Base-by-base conservation (phyloP, 2,797 vertebrate species). In the Cephalopachus bancanus region DNA sequence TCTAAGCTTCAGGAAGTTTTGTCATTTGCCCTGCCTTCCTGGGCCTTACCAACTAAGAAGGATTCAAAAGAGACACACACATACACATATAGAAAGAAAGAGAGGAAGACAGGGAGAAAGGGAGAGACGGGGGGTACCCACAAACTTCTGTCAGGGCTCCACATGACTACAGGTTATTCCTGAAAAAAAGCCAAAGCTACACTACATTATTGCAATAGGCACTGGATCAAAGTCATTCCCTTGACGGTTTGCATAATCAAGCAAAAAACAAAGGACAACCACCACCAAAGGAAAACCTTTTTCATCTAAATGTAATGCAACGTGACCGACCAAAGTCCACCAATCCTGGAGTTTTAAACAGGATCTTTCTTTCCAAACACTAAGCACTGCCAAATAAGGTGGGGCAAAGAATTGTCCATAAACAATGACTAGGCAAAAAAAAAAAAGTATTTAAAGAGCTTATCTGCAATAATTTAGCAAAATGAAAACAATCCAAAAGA, bases 381-480 rank as follows among this genome's bases (percentile, higher is more conserved):
- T 71, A 30, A 62, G 15, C 65, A 30, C 78, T 89, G 93, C 89
- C 94, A 92, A 85, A 88, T 60, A 64, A 51, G 33, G 26, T 33
- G 12, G 30, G 24, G 7, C 4, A 89, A 85, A 72, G 74, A 88
- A 24, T 3, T 62, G 60, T 37, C 95, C 72, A 94, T 67, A 92
- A 96, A 96, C 96, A 96, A 97, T 98, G 98, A 98, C 98, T 96
- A 97, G 97, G 98, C 98, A 98, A 98, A 98, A 98, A 57, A 16
- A 12, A 81, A 53, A 96, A 86, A 96, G 0, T n/a, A 51, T 94
- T 96, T 75, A 59, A 80, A 95, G 65, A 97, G 95, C 96, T 98
- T 92, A 98, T 7, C 75, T 81, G 11, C 49, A 10, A 8, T 9
- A 85, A 65, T 33, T 90, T 83, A 93, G 74, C 91, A 97, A 96